These are phyloP conservation scores for Ichneumoninae sp. DNA, from an alignment of 2,888 invertebrate genomes.

Conservation along the genomic window DNA sequence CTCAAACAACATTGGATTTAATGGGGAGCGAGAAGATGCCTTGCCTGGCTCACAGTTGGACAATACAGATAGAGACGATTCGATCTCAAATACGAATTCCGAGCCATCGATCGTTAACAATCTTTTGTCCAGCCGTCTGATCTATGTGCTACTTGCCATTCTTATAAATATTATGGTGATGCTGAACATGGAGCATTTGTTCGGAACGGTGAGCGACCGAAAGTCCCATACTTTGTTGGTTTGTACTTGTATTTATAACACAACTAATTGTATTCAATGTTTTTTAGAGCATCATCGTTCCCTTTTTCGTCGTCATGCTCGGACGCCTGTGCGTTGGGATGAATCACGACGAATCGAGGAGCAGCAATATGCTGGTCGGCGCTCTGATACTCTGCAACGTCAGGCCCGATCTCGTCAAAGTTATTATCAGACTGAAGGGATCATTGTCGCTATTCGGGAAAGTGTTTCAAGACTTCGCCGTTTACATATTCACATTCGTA, in stretches of 20 bases:
- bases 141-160: conserved; percentile 75
- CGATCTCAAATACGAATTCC: conserved; percentile 20
- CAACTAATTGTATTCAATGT: conserved; percentile 25
- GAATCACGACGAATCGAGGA: conserved; percentile 63
- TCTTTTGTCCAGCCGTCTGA: conserved; percentile 69
- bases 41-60: background rate
- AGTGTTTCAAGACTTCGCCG: conserved; percentile 74
- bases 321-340: conserved; percentile 70
- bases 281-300: conserved; percentile 77
- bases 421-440: conserved; percentile 71
- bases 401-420: conserved; percentile 72
- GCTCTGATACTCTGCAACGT: conserved; percentile 79
- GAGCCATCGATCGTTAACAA: conserved; percentile 50
- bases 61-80: conserved; percentile 45
- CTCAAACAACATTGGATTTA: conserved; percentile 31
- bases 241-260: background rate
- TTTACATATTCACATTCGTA: conserved; percentile 79
- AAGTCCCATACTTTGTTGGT: background rate
- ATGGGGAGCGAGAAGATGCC: conserved; percentile 29
- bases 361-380: conserved; percentile 73
- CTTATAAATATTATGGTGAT: conserved; percentile 77
- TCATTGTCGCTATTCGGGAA: conserved; percentile 66
- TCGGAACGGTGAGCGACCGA: conserved; percentile 75
- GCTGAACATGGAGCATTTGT: conserved; percentile 72
- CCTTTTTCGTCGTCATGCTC: conserved; percentile 74